A percentile compares a stretch with the other conserved stretches of the same genome.
Evolutionary conservation across 1,140 invertebrate species (phyloP).

Genomic region (Scaptomyza pallida): DNA sequence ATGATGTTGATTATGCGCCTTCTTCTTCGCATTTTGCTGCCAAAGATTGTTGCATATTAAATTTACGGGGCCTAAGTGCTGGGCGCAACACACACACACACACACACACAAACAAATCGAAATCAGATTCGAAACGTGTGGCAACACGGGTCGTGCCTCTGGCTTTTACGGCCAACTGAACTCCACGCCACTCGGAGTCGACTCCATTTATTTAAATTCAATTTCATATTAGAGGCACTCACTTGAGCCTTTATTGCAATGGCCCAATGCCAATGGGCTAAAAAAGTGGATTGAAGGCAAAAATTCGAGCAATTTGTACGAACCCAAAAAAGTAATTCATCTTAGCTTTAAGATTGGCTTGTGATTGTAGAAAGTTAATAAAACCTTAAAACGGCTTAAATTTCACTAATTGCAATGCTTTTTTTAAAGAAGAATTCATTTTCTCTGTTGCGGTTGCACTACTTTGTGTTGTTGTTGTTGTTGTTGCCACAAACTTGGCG

Average conservation of each 20-base stretch:
- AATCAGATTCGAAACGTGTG: constrained; percentile 68
- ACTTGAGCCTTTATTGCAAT: constrained; percentile 69
- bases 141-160: constrained; percentile 33
- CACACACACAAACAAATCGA: constrained; percentile 74
- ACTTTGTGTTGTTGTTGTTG: constrained; percentile 12
- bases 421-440: constrained; percentile 23
- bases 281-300: constrained; percentile 70
- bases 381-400: background rate
- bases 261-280: constrained; percentile 73
- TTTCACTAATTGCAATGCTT: constrained; percentile 25
- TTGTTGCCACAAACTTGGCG: background rate
- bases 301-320: constrained; percentile 1
- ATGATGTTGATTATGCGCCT: constrained; percentile 59
- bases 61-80: constrained; percentile 72
- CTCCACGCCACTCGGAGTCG: constrained; percentile 27
- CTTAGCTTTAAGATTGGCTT: background rate
- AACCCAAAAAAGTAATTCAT: background rate
- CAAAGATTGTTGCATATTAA: constrained; percentile 81
- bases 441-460: constrained; percentile 26
- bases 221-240: constrained; percentile 78
- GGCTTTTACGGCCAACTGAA: constrained; percentile 58
- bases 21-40: constrained; percentile 26
- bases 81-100: constrained; percentile 34
- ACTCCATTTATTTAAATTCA: constrained; percentile 81
- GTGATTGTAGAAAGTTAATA: too few species aligned